Conservation (phyloP, 1,140 invertebrate species). For the Listronotus oregonensis region DNA sequence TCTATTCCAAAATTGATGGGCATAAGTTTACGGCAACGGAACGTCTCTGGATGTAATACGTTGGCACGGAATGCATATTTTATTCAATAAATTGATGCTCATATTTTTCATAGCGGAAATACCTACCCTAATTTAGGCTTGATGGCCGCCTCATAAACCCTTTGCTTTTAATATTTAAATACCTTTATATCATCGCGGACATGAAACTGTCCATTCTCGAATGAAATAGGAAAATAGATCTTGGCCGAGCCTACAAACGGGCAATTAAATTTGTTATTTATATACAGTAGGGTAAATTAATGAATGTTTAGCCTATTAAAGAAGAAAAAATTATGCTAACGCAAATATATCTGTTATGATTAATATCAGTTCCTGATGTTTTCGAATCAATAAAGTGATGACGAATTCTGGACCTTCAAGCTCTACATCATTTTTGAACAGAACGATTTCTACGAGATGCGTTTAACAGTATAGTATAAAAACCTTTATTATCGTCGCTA, state of each 20-base stretch:
- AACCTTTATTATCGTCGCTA: no score
- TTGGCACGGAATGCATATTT: slow-evolving; percentile 35
- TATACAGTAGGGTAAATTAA: no score
- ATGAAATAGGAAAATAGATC: slow-evolving; percentile 12
- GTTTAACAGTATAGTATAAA: no score
- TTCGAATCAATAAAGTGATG: no score
- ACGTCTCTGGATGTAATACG: slow-evolving; percentile 25
- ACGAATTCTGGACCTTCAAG: no score
- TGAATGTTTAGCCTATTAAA: no score
- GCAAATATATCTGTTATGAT: no score
- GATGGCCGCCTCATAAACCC: slow-evolving; percentile 16
- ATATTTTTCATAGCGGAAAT: slow-evolving; percentile 27
- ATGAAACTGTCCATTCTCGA: neutral
- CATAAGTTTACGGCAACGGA: slow-evolving; percentile 25
- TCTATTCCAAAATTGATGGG: slow-evolving; percentile 33
- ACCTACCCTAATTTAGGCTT: slow-evolving; percentile 21
- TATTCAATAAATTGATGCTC: slow-evolving; percentile 35
- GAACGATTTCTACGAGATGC: no score
- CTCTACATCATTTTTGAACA: no score
- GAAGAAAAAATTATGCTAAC: no score
- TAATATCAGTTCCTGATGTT: no score
- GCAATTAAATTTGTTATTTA: no score
- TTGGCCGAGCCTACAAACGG: neutral
- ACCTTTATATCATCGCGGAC: slow-evolving; percentile 13
- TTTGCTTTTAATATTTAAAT: slow-evolving; percentile 21